phyloP scores from a whole-genome alignment of 2,797 vertebrate species.

The Otolemur crassicaudatus region DNA sequence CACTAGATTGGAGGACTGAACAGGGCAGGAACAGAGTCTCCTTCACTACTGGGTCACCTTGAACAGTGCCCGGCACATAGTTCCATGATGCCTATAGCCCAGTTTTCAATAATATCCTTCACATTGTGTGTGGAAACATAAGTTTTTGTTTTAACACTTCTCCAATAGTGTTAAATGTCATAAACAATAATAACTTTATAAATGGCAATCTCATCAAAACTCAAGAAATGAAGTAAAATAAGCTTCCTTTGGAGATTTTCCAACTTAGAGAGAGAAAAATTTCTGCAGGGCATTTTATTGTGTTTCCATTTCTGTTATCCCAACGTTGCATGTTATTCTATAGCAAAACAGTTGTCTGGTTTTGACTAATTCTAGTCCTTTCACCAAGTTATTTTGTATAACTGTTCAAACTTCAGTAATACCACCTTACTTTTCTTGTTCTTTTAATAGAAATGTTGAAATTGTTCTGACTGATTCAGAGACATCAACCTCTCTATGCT shows the following conservation, averaged over 20 bases:
- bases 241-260: neutral
- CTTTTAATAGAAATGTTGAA: conserved; percentile 26
- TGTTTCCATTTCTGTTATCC: neutral
- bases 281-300: neutral
- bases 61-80: neutral
- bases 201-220: neutral
- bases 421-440: neutral
- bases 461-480: conserved; percentile 10
- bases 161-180: neutral
- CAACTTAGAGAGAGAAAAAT: neutral
- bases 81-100: neutral
- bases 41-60: neutral
- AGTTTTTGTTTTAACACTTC: neutral
- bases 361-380: neutral
- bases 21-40: neutral
- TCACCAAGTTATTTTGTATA: neutral
- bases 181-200: neutral
- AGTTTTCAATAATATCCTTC: neutral
- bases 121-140: neutral
- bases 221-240: conserved; percentile 20
- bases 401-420: neutral
- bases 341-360: neutral
- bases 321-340: neutral
- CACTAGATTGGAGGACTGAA: neutral
- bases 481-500: conserved; percentile 6